Evolutionary conservation across 2,797 vertebrate species (phyloP).

Genomic region (Sebastes elongatus): DNA sequence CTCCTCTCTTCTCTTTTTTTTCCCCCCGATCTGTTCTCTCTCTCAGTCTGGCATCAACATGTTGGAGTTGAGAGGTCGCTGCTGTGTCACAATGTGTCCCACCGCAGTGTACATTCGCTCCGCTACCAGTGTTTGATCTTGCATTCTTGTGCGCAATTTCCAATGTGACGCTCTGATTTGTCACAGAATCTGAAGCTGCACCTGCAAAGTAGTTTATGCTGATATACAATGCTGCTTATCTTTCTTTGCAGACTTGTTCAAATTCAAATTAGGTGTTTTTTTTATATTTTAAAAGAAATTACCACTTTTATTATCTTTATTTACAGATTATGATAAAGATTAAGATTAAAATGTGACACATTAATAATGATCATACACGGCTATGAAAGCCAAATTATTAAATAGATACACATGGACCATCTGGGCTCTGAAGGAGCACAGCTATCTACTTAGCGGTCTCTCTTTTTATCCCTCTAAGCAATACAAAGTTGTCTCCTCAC

Average conservation of each 20-base stretch:
- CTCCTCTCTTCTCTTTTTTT: slow-evolving; percentile 1
- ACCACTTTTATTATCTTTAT: background rate
- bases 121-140: slow-evolving; percentile 31
- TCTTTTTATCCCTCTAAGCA: background rate
- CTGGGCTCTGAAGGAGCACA: slow-evolving; percentile 4
- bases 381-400: background rate
- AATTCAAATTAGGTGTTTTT: background rate
- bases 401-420: slow-evolving; percentile 29
- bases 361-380: background rate
- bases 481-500: background rate
- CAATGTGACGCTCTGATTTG: slow-evolving; percentile 38
- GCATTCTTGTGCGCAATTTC: slow-evolving; percentile 5
- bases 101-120: slow-evolving; percentile 16
- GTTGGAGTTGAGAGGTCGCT: slow-evolving; percentile 23
- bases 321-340: slow-evolving; percentile 4
- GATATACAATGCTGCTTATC: slow-evolving; percentile 18
- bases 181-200: slow-evolving; percentile 38
- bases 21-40: background rate
- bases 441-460: background rate
- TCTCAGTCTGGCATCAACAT: slow-evolving; percentile 37
- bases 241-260: slow-evolving; percentile 33
- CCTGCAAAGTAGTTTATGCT: slow-evolving; percentile 16
- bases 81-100: slow-evolving; percentile 37
- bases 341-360: background rate
- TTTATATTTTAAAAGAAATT: slow-evolving; percentile 5